A percentile compares a stretch with the other conserved stretches of the same genome.
Conservation (phyloP, 2,113 vertebrate genomes). For the Urocitellus parryii region DNA sequence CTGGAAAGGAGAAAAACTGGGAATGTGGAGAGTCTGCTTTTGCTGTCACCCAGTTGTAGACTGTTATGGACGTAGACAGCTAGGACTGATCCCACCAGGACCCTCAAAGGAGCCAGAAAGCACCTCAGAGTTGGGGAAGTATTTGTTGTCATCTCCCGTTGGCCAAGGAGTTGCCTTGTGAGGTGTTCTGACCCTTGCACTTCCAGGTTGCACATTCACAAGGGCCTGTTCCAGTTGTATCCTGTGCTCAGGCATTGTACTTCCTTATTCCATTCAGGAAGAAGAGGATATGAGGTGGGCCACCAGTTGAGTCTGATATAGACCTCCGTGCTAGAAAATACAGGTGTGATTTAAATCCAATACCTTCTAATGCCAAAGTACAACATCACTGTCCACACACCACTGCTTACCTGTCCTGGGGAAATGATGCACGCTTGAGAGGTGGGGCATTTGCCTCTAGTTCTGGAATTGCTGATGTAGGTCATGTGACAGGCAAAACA, state of each 20-base stretch:
- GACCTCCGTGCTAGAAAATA: background rate
- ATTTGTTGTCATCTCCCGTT: background rate
- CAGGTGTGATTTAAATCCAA: background rate
- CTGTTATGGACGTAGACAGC: background rate
- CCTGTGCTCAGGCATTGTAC: background rate
- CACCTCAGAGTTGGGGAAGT: background rate
- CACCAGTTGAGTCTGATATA: background rate
- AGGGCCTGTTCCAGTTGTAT: background rate
- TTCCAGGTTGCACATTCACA: background rate
- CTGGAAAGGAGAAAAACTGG: constrained; percentile 3
- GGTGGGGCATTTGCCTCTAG: background rate
- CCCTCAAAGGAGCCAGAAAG: background rate
- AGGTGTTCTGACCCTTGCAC: background rate
- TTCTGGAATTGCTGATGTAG: constrained; percentile 22
- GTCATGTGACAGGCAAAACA: background rate
- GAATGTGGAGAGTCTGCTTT: background rate
- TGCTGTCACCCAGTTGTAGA: background rate
- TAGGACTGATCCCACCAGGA: background rate
- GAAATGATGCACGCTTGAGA: background rate
- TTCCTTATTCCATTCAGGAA: background rate
- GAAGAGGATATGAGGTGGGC: background rate
- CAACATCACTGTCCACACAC: background rate
- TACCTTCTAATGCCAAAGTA: background rate
- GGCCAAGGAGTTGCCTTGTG: background rate
- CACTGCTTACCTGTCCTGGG: background rate